Evolutionary conservation across 2,888 invertebrate species (phyloP).

Genomic region (Meliscaeva auricollis): DNA sequence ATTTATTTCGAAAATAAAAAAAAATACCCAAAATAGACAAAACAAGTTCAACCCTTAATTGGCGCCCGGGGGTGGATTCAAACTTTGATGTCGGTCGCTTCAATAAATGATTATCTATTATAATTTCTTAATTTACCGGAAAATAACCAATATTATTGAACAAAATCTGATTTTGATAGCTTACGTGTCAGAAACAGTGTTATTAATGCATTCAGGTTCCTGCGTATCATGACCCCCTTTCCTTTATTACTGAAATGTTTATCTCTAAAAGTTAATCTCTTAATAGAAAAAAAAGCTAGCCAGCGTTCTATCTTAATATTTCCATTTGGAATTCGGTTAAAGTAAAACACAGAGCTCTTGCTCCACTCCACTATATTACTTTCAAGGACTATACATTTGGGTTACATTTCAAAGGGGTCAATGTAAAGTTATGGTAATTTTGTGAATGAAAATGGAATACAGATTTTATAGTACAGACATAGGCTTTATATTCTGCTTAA

Average conservation of each 20-base stretch:
- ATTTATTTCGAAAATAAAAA: background rate
- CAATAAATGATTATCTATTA: background rate
- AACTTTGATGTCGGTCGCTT: background rate
- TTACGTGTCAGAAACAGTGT: background rate
- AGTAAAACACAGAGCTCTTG: too few species aligned
- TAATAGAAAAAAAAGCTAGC: background rate
- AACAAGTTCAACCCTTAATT: background rate
- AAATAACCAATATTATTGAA: constrained; percentile 10
- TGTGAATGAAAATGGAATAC: constrained; percentile 1
- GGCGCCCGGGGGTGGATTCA: background rate
- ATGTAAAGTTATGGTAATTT: constrained; percentile 26
- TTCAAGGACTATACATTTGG: too few species aligned
- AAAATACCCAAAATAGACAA: background rate
- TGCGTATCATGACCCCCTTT: background rate
- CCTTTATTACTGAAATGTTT: too few species aligned
- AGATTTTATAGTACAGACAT: background rate
- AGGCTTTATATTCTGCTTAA: background rate
- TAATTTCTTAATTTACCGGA: constrained; percentile 6
- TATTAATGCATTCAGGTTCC: background rate
- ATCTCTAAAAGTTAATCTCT: background rate
- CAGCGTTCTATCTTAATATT: background rate
- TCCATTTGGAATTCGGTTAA: background rate
- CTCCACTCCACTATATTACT: too few species aligned
- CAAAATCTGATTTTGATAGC: constrained; percentile 3
- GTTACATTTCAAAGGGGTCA: background rate